Base-by-base conservation (phyloP, 2,888 invertebrate genomes). In the Smittia aterrima region DNA sequence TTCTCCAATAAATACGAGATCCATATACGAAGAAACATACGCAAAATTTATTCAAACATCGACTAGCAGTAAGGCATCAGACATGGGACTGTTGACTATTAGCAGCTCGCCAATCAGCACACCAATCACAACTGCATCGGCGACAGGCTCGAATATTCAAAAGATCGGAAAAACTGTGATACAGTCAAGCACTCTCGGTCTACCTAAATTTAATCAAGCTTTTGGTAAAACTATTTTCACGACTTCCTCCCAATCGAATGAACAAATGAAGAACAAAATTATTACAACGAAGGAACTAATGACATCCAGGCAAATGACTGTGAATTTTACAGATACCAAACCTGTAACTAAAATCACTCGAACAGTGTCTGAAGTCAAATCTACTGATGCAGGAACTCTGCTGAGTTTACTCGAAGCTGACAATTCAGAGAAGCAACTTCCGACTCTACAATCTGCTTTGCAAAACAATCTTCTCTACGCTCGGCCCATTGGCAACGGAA, bases 161-260 rank as follows among this genome's bases (percentile, higher is more conserved):
- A 58, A 67, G 22, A 67, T 74, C 32, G 66, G 62, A 47, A 67
- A 77, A 78, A 54, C 68, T 38, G 68, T 67, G 6, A 68, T 74
- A n/a, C 74, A 74, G 11, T 66, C 64, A 24, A 74, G 74, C 20
- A 58, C 25, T 25, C 41, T 47, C 67, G 85, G 86, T 73, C 82
- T 92, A 75, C 92, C 92, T 1, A 91, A 92, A 81, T 92, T 92
- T 79, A 90, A 91, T 79, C 91, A 91, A 82, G 91, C 90, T 0
- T 92, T 92, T 80, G 90, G 91, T 0, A 91, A 91, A 81, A 87
- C 89, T 64, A 88, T 89, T 62, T 90, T 85, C 79, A 87, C 67
- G 82, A 77, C 80, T 79, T 73, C 16, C 4, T 13, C 18, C 4
- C 20, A 18, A 22, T 2, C 16, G 4, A 58, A 58, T 22, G 64